phyloP scores from a whole-genome alignment of 2,797 vertebrate genomes.

The Bovichtus variegatus region DNA sequence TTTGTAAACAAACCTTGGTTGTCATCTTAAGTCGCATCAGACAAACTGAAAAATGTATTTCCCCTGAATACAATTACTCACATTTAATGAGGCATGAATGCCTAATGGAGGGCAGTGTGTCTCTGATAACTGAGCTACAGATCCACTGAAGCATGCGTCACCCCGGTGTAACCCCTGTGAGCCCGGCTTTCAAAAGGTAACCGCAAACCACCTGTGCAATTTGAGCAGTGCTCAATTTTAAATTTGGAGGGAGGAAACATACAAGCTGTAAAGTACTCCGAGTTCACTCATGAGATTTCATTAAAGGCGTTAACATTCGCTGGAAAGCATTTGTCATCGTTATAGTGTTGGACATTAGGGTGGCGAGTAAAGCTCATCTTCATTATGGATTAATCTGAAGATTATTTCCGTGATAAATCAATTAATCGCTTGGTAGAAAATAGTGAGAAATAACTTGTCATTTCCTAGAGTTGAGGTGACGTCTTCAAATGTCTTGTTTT shows the following conservation, averaged over 20 bases:
- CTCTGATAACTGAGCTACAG: conserved; percentile 31
- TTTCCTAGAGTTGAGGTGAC: not conserved
- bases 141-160: conserved; percentile 41
- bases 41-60: conserved; percentile 52
- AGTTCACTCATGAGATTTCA: not conserved
- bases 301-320: not conserved
- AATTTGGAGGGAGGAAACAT: conserved; percentile 3
- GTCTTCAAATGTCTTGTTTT: not conserved
- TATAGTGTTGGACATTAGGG: too few relatives aligned
- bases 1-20: not conserved
- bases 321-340: too few relatives aligned
- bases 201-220: conserved; percentile 55
- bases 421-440: not conserved
- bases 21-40: conserved; percentile 13
- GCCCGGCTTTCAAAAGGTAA: conserved; percentile 52
- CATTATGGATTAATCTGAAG: not conserved
- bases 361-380: too few relatives aligned
- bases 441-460: not conserved
- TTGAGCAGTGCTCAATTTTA: conserved; percentile 41
- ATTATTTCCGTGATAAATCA: not conserved
- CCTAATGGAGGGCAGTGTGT: conserved; percentile 31
- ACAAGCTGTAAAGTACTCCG: not conserved
- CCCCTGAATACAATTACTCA: conserved; percentile 38
- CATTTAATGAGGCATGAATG: conserved; percentile 29
- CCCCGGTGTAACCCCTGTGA: conserved; percentile 39